These are phyloP conservation scores for Pseudopodoces humilis DNA, from an alignment of 2,113 vertebrate genomes.

Conservation along the genomic window DNA sequence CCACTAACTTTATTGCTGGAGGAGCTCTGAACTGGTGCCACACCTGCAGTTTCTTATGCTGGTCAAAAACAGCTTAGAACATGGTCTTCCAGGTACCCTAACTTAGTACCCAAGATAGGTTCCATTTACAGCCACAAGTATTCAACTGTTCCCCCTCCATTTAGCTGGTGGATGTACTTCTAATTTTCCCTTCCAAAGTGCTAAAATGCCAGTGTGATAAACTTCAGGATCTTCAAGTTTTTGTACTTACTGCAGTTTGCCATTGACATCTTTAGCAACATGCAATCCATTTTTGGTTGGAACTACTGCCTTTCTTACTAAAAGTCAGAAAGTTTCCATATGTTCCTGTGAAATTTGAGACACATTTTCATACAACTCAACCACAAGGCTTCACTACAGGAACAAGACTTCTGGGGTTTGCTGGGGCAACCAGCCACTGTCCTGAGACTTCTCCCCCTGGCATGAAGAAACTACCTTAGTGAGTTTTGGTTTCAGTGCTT, in stretches of 20 bases:
- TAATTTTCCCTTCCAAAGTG: background rate
- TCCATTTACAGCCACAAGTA: background rate
- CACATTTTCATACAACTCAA: background rate
- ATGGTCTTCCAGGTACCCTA: background rate
- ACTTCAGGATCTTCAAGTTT: background rate
- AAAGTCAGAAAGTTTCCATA: slow-evolving; percentile 1
- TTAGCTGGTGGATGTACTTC: background rate
- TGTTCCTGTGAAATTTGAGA: background rate
- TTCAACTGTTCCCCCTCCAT: background rate
- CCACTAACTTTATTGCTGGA: background rate
- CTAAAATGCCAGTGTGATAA: background rate
- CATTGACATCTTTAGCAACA: background rate
- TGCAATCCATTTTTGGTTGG: background rate
- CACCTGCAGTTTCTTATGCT: background rate
- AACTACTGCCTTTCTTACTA: background rate
- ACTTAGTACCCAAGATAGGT: background rate
- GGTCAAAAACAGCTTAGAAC: background rate
- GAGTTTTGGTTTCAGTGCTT: background rate
- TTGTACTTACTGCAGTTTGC: background rate
- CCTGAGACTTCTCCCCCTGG: background rate
- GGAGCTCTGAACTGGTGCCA: background rate
- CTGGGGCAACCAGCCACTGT: background rate
- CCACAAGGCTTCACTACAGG: background rate
- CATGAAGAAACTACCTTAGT: background rate
- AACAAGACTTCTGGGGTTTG: background rate